Conservation (phyloP, 2,888 invertebrate species). For the Lepidocyrtinus sp. region DNA sequence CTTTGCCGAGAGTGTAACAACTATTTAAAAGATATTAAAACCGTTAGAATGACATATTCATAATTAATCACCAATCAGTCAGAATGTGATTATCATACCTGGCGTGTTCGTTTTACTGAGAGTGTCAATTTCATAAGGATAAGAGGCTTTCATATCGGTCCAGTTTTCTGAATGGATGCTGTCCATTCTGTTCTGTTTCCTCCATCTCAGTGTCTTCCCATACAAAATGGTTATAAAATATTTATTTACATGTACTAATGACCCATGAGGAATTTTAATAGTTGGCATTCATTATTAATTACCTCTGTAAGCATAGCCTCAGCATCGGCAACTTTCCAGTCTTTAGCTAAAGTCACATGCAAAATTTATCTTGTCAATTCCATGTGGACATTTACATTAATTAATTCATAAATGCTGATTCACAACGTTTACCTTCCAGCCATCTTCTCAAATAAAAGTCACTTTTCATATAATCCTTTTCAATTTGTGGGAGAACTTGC, state of each 20-base stretch:
- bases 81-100: constrained; percentile 26
- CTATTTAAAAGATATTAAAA: too few relatives aligned
- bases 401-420: too few relatives aligned
- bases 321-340: constrained; percentile 40
- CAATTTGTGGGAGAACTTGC: constrained; percentile 22
- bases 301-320: constrained; percentile 35
- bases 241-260: not conserved
- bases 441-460: constrained; percentile 33
- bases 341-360: constrained; percentile 31
- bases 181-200: constrained; percentile 39
- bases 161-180: constrained; percentile 27
- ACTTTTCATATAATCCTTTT: constrained; percentile 30
- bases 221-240: not conserved
- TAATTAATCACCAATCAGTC: too few relatives aligned
- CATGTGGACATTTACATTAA: too few relatives aligned
- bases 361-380: too few relatives aligned
- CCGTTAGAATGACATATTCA: too few relatives aligned
- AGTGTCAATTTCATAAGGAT: constrained; percentile 31
- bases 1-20: constrained; percentile 28
- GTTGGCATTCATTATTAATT: too few relatives aligned
- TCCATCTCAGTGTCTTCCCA: constrained; percentile 31
- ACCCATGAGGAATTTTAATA: not conserved
- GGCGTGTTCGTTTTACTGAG: constrained; percentile 23
- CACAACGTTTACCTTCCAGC: constrained; percentile 27
- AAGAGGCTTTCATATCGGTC: constrained; percentile 27